Percentiles rank a stretch among this genome's conserved stretches.
These are phyloP conservation scores for Electrophaes corylata DNA, from an alignment of 2,888 invertebrate species.

Conservation along the genomic window DNA sequence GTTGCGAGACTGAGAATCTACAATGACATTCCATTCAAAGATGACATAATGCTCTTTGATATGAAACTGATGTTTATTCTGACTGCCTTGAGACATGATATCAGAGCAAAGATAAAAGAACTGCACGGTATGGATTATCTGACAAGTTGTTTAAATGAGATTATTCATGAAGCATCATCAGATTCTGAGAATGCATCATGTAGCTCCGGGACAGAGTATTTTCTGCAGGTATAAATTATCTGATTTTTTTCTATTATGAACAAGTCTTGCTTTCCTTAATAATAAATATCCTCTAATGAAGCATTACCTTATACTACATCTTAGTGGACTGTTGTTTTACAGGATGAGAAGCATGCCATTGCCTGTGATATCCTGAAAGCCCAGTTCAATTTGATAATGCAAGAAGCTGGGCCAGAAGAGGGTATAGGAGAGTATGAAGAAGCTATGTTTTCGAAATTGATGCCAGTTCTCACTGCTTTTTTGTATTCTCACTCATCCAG, in stretches of 20 bases:
- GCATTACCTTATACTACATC: too few species aligned
- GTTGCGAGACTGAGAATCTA: conserved; percentile 88
- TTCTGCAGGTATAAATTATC: conserved; percentile 52
- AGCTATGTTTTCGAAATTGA: conserved; percentile 88
- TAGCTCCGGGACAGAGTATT: conserved; percentile 49
- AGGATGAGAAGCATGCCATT: conserved; percentile 86
- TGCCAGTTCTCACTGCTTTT: conserved; percentile 88
- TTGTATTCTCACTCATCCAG: conserved; percentile 84
- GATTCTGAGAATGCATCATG: conserved; percentile 50
- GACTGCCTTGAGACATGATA: conserved; percentile 91
- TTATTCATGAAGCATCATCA: conserved; percentile 75
- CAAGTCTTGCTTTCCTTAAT: too few species aligned
- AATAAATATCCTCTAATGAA: too few species aligned
- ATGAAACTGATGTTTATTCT: conserved; percentile 94
- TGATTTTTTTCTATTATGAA: too few species aligned
- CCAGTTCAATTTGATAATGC: conserved; percentile 90
- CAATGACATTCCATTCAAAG: conserved; percentile 85
- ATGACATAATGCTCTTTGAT: conserved; percentile 92
- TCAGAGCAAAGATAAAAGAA: conserved; percentile 86
- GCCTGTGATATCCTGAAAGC: conserved; percentile 90
- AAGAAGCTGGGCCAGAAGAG: conserved; percentile 63
- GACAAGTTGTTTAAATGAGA: conserved; percentile 87
- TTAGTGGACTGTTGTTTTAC: conserved; percentile 15
- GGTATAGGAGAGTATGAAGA: conserved; percentile 86
- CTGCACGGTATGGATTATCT: conserved; percentile 88